Conservation (phyloP, 2,888 invertebrate genomes). For the Callimorpha dominula region DNA sequence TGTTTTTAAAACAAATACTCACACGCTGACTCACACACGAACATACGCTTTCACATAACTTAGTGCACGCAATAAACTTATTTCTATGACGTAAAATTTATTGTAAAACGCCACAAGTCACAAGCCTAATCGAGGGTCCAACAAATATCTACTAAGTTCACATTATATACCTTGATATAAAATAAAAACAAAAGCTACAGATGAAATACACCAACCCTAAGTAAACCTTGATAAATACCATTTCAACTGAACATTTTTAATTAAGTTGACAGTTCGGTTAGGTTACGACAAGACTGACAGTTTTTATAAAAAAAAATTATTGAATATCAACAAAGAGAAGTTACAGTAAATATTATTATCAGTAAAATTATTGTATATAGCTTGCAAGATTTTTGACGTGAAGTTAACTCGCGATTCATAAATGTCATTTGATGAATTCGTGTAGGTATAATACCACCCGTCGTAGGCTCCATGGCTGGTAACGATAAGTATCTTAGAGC, state of each 20-base stretch:
- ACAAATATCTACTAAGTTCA: background rate
- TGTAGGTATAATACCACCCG: no score
- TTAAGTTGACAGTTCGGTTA: constrained; percentile 17
- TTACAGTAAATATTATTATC: background rate
- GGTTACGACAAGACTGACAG: constrained; percentile 7
- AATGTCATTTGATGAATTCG: no score
- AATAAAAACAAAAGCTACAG: background rate
- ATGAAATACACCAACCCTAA: background rate
- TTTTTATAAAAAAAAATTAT: constrained; percentile 17
- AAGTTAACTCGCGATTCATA: no score
- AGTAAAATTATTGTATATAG: no score
- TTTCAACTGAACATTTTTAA: constrained; percentile 17
- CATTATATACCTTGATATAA: background rate
- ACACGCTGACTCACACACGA: background rate
- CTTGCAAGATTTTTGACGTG: no score
- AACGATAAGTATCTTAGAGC: no score
- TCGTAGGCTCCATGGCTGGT: no score
- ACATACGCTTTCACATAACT: background rate
- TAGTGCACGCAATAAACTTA: background rate
- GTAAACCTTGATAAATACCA: background rate
- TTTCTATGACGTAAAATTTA: background rate
- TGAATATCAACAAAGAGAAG: constrained; percentile 2
- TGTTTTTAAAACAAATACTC: no score
- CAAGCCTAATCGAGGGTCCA: no score
- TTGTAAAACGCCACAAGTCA: no score